Conservation (phyloP, 2,797 vertebrate species). For the Cheirogaleus major region DNA sequence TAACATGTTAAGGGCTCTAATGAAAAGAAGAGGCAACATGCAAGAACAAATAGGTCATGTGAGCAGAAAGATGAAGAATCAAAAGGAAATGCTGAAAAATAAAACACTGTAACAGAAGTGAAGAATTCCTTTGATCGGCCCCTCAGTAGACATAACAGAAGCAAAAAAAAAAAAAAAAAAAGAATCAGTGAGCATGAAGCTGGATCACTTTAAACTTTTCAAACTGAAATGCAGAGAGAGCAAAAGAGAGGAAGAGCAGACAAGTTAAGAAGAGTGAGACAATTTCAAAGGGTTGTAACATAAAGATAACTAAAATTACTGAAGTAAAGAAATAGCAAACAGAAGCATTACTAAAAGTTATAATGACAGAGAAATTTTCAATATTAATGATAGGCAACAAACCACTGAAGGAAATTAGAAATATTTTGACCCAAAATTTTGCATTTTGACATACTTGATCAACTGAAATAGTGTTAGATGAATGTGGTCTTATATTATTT, state of each 20-base stretch:
- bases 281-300: background rate
- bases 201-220: background rate
- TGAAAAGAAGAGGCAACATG: background rate
- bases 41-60: background rate
- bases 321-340: background rate
- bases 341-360: background rate
- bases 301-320: background rate
- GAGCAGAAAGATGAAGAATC: background rate
- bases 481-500: background rate
- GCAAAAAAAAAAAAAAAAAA: background rate
- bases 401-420: background rate
- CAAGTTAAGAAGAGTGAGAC: background rate
- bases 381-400: background rate
- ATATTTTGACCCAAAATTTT: too few relatives aligned
- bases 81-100: background rate
- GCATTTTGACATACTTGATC: too few relatives aligned
- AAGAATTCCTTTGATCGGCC: background rate
- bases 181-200: background rate
- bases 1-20: background rate
- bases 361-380: background rate
- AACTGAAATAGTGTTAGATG: background rate
- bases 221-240: background rate
- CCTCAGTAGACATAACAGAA: background rate
- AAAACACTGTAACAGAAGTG: background rate
- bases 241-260: background rate